A percentile compares a stretch with the other conserved stretches of the same genome.
phyloP scores from a whole-genome alignment of 92 coral and sea anemone species.

The Hydrozoanthus gracilis region DNA sequence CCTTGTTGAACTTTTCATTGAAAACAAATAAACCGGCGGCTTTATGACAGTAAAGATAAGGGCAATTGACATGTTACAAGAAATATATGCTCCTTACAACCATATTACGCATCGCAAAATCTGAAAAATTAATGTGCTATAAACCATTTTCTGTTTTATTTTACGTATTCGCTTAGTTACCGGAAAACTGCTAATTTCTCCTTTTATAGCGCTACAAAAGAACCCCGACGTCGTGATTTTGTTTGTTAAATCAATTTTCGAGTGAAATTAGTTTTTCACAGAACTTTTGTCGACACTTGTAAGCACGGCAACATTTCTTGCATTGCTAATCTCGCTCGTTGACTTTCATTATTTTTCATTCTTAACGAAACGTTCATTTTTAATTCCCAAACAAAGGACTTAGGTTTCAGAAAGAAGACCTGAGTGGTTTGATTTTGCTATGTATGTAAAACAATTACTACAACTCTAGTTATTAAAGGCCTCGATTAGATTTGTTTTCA shows the following conservation, averaged over 20 bases:
- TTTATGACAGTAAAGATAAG: neutral
- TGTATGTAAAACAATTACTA: no score
- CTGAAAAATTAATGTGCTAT: neutral
- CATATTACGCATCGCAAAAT: neutral
- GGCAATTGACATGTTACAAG: neutral
- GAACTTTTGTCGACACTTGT: neutral
- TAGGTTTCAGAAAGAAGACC: no score
- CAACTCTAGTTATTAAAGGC: no score
- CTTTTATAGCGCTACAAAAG: neutral
- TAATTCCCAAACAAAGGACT: no score
- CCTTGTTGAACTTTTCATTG: neutral
- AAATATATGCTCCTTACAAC: neutral
- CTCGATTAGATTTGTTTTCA: no score
- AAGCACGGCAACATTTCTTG: no score
- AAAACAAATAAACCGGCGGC: neutral
- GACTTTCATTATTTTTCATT: no score
- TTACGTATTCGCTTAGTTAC: neutral
- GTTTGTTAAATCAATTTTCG: neutral
- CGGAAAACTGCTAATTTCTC: neutral
- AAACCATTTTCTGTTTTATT: neutral
- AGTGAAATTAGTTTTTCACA: neutral
- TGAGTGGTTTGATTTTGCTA: no score
- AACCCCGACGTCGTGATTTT: neutral
- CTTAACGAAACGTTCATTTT: no score
- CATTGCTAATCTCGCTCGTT: no score